Base-by-base conservation (phyloP, 2,888 invertebrate species). In the Drosophila macrospina region DNA sequence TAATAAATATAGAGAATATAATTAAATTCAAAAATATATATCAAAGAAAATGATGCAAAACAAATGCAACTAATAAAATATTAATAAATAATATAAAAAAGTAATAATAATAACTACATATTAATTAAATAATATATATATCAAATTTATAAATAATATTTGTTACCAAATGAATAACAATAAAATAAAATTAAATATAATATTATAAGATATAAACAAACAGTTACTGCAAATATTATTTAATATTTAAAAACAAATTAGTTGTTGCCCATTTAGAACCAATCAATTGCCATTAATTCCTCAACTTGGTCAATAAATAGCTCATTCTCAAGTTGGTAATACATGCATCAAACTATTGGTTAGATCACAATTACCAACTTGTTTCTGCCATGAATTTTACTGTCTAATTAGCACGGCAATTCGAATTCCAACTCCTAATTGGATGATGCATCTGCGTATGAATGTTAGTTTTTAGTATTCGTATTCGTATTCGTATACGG, bases 391-490 rank as follows among this genome's bases (percentile, higher is more conserved):
- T 41, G 45, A 51, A 37, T 55, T 59, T 34, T 24, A 28, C 37
- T 28, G 51, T 45, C 71, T 71, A 75, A 74, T 74, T 74, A 62
- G 50, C 59, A 41, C 13, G 5, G 39, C 45, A 55, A 48, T 32
- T 62, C 30, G 66, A 67, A 59, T 28, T 30, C 34, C 42, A 54
- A 45, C 66, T 81, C 70, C 51, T 81, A 84, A 80, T 85, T 79
- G 71, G 63, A 69, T 57, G 65, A 64, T 48, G 52, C 62, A 71
- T 77, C 74, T 80, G 69, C 50, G 15, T 56, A 51, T 37, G 45
- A 47, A 50, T 61, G 36, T 66, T 51, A 44, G 39, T 36, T 15
- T 36, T 28, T 65, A 34, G 37, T 26, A 24, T 47, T 51, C 34
- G 10, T 37, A 28, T 42, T 50, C 36, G 15, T 36, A 42, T 45